Evolutionary conservation across 2,888 invertebrate species (phyloP), one percentile per base, ranked within the genome.

Genomic region (Pharmacophagus antenor): DNA sequence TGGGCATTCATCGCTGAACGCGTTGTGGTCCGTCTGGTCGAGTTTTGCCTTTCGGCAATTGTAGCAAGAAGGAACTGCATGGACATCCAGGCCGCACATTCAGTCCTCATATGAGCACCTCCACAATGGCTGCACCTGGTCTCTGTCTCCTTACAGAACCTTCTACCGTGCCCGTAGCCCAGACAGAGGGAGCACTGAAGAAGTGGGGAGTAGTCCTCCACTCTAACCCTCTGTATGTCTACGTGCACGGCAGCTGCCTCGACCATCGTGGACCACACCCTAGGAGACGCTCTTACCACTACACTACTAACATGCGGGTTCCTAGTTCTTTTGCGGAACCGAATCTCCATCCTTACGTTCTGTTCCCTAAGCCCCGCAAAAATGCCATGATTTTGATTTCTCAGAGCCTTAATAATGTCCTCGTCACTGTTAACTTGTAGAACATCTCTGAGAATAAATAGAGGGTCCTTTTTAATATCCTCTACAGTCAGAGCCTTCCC

Each of bases 91-190:
- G 18, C 22, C 6, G 21, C 10, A 22, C 47, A 47, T 15, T 47
- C 47, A 1, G 22, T 22, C 5, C 21, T 12, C 15, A 22, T 15
- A 22, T 47, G 47, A 6, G 22, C 20, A 22, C 47, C 47, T 4
- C 47, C 47, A 22, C 47, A 47, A n/a, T 47, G 47, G n/a, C 47
- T 47, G n/a, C 47, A 47, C 5, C 20, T 8, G 8, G 18, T 15
- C 2, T 2, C 20, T 0, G 10, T 8, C 15, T 47, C 47, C 21
- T 3, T n/a, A 12, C 37, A 37, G n/a, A 10, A n/a, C 10, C 37
- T 7, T 37, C 37, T 37, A n/a, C n/a, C n/a, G n/a, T n/a, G n/a
- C n/a, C n/a, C n/a, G n/a, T n/a, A n/a, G n/a, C n/a, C n/a, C n/a
- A 37, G 37, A 12, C 37, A 37, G 10, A 10, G 37, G 3, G 37